phyloP scores from a whole-genome alignment of 2,888 invertebrate genomes.

The Apocheima hispidaria region DNA sequence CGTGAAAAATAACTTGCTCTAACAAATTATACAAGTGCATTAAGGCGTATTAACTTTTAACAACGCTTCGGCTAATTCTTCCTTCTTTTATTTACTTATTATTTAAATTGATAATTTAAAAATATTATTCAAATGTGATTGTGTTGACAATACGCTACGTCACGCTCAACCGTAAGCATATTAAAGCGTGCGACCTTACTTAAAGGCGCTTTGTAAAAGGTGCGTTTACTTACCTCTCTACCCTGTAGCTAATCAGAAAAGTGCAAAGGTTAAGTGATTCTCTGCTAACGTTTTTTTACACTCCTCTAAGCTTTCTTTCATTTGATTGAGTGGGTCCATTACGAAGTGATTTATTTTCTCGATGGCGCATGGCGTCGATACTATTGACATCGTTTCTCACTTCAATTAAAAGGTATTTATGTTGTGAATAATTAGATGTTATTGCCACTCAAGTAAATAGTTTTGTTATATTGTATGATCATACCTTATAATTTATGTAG shows the following conservation, averaged over 20 bases:
- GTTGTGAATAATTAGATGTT: background rate
- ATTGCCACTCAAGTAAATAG: background rate
- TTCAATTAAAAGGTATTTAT: slow-evolving; percentile 21
- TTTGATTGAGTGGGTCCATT: slow-evolving; percentile 48
- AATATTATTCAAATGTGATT: no score
- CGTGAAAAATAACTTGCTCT: no score
- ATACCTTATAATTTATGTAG: no score
- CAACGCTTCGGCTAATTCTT: no score
- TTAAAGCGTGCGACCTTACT: slow-evolving; percentile 35
- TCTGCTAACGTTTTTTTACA: slow-evolving; percentile 44
- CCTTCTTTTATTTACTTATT: no score
- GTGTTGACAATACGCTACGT: background rate
- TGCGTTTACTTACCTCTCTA: slow-evolving; percentile 32
- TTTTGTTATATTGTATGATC: no score
- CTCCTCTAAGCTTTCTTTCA: slow-evolving; percentile 48
- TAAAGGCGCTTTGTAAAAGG: slow-evolving; percentile 27
- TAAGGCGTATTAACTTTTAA: no score
- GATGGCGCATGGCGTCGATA: slow-evolving; percentile 31
- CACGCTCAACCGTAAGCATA: slow-evolving; percentile 8
- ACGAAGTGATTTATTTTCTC: slow-evolving; percentile 40
- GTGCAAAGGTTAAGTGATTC: slow-evolving; percentile 54
- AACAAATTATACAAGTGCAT: no score
- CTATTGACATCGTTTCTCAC: slow-evolving; percentile 20
- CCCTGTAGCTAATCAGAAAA: slow-evolving; percentile 71
- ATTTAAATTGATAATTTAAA: no score